Percentiles rank a stretch among this genome's conserved stretches.
Evolutionary conservation across 2,113 vertebrate species (phyloP).

Genomic region (Tragelaphus scriptus): DNA sequence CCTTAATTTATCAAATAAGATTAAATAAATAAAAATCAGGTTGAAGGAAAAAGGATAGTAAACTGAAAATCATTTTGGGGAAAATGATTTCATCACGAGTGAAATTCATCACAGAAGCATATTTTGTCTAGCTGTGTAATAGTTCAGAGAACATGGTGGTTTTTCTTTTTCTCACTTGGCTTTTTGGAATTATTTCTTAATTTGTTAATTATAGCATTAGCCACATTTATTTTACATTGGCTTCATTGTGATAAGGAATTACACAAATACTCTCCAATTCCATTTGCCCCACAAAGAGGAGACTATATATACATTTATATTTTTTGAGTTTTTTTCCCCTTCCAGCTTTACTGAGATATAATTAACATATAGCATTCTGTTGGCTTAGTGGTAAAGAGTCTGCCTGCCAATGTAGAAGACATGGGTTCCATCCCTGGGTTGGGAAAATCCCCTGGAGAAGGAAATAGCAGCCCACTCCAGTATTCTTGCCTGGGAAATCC

Average conservation of each 20-base stretch:
- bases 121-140: background rate
- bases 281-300: background rate
- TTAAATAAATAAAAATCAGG: background rate
- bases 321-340: background rate
- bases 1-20: background rate
- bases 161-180: background rate
- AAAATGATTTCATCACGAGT: conserved; percentile 1
- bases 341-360: background rate
- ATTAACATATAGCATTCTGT: background rate
- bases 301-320: background rate
- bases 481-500: background rate
- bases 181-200: background rate
- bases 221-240: conserved; percentile 1
- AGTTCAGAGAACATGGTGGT: background rate
- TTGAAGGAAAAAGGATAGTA: background rate
- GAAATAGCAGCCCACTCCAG: background rate
- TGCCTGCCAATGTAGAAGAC: background rate
- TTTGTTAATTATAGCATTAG: background rate
- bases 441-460: background rate
- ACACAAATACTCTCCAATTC: background rate
- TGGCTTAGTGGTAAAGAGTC: background rate
- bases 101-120: background rate
- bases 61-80: conserved; percentile 26
- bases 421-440: background rate
- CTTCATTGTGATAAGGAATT: conserved; percentile 37